Base-by-base conservation (phyloP, 2,113 vertebrate species). In the Tetrao urogallus region DNA sequence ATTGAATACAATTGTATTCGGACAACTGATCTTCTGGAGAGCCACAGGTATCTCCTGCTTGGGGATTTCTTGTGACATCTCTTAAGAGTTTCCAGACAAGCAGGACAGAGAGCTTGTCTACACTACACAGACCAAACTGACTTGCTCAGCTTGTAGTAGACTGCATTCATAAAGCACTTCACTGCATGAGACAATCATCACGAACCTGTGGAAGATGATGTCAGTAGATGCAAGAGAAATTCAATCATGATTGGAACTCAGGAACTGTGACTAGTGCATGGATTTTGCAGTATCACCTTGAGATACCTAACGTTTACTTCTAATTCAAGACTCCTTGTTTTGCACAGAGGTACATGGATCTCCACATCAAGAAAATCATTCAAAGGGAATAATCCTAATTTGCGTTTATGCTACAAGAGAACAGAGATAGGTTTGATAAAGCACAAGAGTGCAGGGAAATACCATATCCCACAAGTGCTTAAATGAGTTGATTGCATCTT, bases 111-210 rank as follows among this genome's bases (percentile, higher is more conserved):
- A 9, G 48, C 16, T 88, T 50, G 54, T 8, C 47, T 38, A 60
- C 12, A 50, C 22, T 1, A 0, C 10, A 42, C 6, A 2, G 9
- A 21, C 48, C 30, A 63, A 40, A 27, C 2, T 17, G 50, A 78
- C n/a, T 18, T 65, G 58, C 57, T 90, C 64, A 88, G 43, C 16
- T 57, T 40, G 34, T 36, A 50, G 67, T 14, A 40, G n/a, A 15
- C 30, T 45, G 45, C 21, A 42, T 5, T 28, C 69, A 70, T 36
- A 86, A 82, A 66, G 27, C 36, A 30, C 52, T 83, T 76, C 36
- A 56, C 7, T 64, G 27, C 3, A 1, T 6, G 57, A 0, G 0
- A 57, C 28, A 83, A 73, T 36, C 14, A 70, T 27, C 70, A 38
- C 11, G 28, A 80, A 43, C 3, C 22, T 48, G 34, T 43, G 9